Conservation (phyloP, 2,888 invertebrate species). For the Erynnis tages region DNA sequence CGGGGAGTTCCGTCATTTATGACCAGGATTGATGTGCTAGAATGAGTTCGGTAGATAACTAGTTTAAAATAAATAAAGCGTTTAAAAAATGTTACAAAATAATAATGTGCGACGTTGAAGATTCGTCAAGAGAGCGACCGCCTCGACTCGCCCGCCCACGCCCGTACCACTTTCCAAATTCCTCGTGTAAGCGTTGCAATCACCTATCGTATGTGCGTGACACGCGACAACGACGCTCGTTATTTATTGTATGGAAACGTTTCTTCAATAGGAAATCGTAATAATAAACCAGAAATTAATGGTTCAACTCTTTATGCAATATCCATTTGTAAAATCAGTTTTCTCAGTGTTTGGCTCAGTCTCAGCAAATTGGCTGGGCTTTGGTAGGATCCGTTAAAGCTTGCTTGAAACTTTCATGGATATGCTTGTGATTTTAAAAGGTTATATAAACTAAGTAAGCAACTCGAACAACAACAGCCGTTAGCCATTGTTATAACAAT, state of each 20-base stretch:
- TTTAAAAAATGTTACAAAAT: slow-evolving; percentile 69
- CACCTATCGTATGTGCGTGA: slow-evolving; percentile 66
- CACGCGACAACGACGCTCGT: slow-evolving; percentile 38
- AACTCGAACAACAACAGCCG: background rate
- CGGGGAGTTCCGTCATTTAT: background rate
- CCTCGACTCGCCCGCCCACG: slow-evolving; percentile 75
- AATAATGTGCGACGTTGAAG: slow-evolving; percentile 69
- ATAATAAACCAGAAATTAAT: slow-evolving; percentile 17
- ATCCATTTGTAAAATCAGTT: background rate
- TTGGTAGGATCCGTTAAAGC: background rate
- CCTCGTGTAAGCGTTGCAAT: slow-evolving; percentile 75
- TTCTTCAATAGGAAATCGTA: slow-evolving; percentile 12
- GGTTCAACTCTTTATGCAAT: slow-evolving; percentile 6
- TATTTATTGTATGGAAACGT: slow-evolving; percentile 23
- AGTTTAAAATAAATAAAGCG: slow-evolving; percentile 40
- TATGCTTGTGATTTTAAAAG: background rate
- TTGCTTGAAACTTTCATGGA: background rate
- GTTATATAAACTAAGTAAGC: background rate
- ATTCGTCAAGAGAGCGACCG: slow-evolving; percentile 71
- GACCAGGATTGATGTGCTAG: slow-evolving; percentile 32
- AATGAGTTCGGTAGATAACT: slow-evolving; percentile 30
- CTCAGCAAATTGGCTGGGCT: too few species aligned
- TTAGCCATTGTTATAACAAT: slow-evolving; percentile 1
- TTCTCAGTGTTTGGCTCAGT: too few species aligned
- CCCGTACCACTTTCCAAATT: slow-evolving; percentile 79